Evolutionary conservation across 1,140 invertebrate species (phyloP).

Genomic region (Papilio dardanus): DNA sequence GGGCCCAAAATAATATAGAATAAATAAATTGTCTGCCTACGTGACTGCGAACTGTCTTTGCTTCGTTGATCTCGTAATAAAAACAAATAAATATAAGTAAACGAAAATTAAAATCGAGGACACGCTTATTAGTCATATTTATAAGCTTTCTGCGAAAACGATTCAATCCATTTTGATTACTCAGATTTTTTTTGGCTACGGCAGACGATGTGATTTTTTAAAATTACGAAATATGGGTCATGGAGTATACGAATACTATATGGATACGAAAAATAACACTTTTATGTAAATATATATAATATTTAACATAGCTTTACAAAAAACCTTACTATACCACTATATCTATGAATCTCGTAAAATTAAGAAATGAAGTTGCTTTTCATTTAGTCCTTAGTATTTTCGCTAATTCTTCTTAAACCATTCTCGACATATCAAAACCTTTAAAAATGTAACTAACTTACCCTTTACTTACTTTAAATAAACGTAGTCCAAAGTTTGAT

Average conservation of each 20-base stretch:
- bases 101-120: conserved; percentile 2
- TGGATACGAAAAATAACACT: too few relatives aligned
- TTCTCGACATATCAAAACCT: too few relatives aligned
- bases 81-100: background rate
- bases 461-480: too few relatives aligned
- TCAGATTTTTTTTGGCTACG: background rate
- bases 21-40: background rate
- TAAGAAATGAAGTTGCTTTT: too few relatives aligned
- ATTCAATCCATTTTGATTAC: background rate
- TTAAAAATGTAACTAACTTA: too few relatives aligned
- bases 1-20: background rate
- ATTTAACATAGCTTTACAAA: too few relatives aligned
- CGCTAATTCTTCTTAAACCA: too few relatives aligned
- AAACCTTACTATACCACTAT: too few relatives aligned
- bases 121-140: conserved; percentile 4
- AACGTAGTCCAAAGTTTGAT: background rate
- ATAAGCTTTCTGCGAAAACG: conserved; percentile 10
- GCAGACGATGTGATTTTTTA: background rate
- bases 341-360: too few relatives aligned
- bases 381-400: too few relatives aligned
- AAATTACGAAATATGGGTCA: background rate
- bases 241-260: background rate
- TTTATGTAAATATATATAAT: too few relatives aligned
- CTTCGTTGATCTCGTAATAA: background rate
- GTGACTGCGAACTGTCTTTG: background rate